Percentiles rank a stretch among this genome's conserved stretches.
These are phyloP conservation scores for Phalanger gymnotis DNA, from an alignment of 2,797 vertebrate genomes.

Conservation along the genomic window DNA sequence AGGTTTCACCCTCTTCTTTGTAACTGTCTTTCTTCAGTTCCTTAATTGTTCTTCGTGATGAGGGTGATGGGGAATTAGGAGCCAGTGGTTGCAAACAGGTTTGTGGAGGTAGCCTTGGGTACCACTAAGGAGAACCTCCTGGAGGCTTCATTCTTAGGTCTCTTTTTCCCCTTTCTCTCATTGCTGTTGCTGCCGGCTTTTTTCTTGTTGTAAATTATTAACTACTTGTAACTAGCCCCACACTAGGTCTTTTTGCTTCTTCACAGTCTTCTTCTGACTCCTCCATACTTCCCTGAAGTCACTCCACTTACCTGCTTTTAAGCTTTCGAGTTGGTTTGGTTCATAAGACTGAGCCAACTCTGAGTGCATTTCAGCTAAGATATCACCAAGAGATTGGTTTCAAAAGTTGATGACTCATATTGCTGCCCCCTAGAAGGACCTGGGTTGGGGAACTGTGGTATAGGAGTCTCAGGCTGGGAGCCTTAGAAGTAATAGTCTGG, in stretches of 20 bases:
- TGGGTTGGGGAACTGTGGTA: neutral
- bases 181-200: neutral
- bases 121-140: too few relatives aligned
- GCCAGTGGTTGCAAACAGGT: too few relatives aligned
- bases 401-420: too few relatives aligned
- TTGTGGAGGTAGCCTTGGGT: too few relatives aligned
- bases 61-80: too few relatives aligned
- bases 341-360: neutral
- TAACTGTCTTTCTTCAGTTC: too few relatives aligned
- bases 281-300: neutral
- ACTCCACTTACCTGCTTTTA: neutral
- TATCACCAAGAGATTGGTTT: neutral
- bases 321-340: neutral
- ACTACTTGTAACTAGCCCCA: too few relatives aligned
- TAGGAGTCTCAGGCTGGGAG: neutral
- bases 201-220: too few relatives aligned
- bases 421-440: too few relatives aligned
- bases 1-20: neutral
- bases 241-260: neutral
- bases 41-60: too few relatives aligned
- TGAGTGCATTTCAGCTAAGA: neutral
- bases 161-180: neutral
- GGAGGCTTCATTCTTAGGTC: too few relatives aligned
- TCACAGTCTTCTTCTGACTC: neutral
- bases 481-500: neutral